A percentile compares a stretch with the other conserved stretches of the same genome.
These are phyloP conservation scores for Actinemys pallida DNA, from an alignment of 2,113 vertebrate genomes.

Conservation along the genomic window DNA sequence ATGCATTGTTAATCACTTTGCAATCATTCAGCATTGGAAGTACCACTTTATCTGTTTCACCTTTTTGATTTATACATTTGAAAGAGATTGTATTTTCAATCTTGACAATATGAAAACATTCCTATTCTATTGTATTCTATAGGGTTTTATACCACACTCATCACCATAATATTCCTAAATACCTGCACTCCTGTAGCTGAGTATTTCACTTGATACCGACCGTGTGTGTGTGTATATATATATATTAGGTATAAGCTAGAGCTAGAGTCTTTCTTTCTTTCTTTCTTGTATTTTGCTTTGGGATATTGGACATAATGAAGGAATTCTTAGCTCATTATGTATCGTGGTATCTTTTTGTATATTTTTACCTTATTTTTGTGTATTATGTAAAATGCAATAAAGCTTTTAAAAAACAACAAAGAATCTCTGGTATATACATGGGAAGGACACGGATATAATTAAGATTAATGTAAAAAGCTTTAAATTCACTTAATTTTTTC, in stretches of 20 bases:
- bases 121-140: background rate
- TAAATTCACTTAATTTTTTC: background rate
- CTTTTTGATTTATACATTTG: background rate
- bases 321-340: background rate
- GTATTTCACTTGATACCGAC: background rate
- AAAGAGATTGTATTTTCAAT: background rate
- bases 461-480: background rate
- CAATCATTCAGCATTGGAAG: background rate
- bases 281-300: background rate
- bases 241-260: background rate
- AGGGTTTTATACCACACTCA: background rate
- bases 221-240: background rate
- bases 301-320: background rate
- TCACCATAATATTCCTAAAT: background rate
- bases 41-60: background rate
- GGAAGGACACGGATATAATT: background rate
- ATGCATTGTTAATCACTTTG: background rate
- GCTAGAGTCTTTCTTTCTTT: background rate
- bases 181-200: background rate
- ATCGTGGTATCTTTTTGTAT: background rate
- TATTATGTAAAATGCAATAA: background rate
- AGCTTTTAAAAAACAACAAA: background rate
- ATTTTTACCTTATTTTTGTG: background rate
- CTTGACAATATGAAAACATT: background rate
- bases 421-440: background rate